Evolutionary conservation across 2,888 invertebrate genomes (phyloP).

Genomic region (Drosophila sordidula): DNA sequence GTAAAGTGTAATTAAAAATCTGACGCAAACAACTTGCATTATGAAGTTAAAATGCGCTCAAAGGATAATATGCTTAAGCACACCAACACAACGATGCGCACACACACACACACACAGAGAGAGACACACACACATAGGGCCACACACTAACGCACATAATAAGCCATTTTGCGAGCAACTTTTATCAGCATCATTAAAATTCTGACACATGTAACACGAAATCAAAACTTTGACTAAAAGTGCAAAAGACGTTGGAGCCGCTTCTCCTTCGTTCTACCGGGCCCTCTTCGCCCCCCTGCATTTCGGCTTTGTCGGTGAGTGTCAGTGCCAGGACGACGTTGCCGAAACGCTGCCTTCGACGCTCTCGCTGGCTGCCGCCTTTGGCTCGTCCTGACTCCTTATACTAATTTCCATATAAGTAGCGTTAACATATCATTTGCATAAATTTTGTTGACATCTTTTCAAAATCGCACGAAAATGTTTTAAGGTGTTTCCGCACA

Average conservation of each 20-base stretch:
- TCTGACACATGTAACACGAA: conserved; percentile 81
- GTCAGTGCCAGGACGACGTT: conserved; percentile 34
- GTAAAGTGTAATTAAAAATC: conserved; percentile 64
- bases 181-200: conserved; percentile 81
- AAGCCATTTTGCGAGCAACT: conserved; percentile 76
- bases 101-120: conserved; percentile 19
- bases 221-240: conserved; percentile 81
- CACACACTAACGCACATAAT: conserved; percentile 66
- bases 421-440: conserved; percentile 83
- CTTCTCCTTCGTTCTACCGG: conserved; percentile 6
- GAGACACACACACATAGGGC: conserved; percentile 5
- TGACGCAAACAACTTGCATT: conserved; percentile 45
- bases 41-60: conserved; percentile 61
- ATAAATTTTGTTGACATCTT: conserved; percentile 83
- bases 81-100: conserved; percentile 25
- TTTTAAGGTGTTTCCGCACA: conserved; percentile 77
- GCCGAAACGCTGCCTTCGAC: conserved; percentile 19
- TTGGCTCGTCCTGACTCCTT: conserved; percentile 79
- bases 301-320: conserved; percentile 22
- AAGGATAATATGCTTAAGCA: conserved; percentile 63
- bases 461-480: conserved; percentile 83
- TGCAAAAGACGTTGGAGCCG: conserved; percentile 73
- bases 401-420: conserved; percentile 82
- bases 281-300: too few relatives aligned
- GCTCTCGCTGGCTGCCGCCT: conserved; percentile 51